These are phyloP conservation scores for Solenopsis fugax DNA, from an alignment of 1,140 invertebrate species.

Conservation along the genomic window DNA sequence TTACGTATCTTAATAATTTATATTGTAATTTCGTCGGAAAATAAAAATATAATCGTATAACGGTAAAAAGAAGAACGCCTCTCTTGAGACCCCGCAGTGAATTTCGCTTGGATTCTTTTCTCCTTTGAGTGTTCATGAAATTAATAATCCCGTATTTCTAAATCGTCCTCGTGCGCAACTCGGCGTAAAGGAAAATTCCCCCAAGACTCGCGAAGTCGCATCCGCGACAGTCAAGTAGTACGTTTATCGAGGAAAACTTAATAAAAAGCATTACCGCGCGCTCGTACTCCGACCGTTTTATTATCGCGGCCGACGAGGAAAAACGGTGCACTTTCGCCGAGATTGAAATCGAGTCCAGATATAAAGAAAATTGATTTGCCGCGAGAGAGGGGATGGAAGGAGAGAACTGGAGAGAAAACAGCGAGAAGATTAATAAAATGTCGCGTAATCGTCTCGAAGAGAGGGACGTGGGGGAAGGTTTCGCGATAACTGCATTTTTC, in stretches of 20 bases:
- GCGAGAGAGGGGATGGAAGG: background rate
- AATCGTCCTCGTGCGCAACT: slow-evolving; percentile 41
- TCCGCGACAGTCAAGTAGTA: slow-evolving; percentile 54
- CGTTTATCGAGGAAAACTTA: slow-evolving; percentile 60
- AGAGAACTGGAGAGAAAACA: background rate
- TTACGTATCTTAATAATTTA: slow-evolving; percentile 51
- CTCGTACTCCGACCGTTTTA: slow-evolving; percentile 26
- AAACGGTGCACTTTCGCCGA: slow-evolving; percentile 23
- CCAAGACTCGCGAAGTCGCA: slow-evolving; percentile 49
- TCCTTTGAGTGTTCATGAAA: slow-evolving; percentile 60
- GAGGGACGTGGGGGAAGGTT: background rate
- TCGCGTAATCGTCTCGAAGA: slow-evolving; percentile 42
- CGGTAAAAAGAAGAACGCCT: background rate
- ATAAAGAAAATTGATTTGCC: slow-evolving; percentile 37
- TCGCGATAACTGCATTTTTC: slow-evolving; percentile 50
- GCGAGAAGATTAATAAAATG: slow-evolving; percentile 47
- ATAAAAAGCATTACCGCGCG: slow-evolving; percentile 56
- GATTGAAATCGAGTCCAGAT: slow-evolving; percentile 37
- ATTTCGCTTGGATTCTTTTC: slow-evolving; percentile 42
- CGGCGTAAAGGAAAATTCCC: slow-evolving; percentile 50
- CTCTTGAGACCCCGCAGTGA: slow-evolving; percentile 13
- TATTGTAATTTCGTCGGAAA: slow-evolving; percentile 31
- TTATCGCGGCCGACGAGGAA: slow-evolving; percentile 14
- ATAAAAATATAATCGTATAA: slow-evolving; percentile 30
- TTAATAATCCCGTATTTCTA: slow-evolving; percentile 62